A percentile compares a stretch with the other conserved stretches of the same genome.
Evolutionary conservation across 2,113 vertebrate species (phyloP).

Genomic region (Phalacrocorax carbo): DNA sequence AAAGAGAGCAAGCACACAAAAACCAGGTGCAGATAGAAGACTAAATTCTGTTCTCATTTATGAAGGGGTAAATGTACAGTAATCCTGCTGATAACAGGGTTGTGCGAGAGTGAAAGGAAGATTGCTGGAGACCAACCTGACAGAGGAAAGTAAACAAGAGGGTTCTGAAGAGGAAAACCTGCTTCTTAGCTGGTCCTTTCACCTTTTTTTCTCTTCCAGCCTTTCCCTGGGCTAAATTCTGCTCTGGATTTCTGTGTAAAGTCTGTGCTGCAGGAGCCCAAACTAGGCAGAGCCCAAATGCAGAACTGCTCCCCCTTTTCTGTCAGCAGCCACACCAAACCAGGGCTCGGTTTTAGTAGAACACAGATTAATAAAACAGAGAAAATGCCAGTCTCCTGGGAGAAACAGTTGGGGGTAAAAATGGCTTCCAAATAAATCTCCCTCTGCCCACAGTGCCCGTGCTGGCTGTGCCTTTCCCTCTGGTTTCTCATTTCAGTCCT

Average conservation of each 20-base stretch:
- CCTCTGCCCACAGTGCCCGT: rapidly evolving
- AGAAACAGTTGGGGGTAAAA: rapidly evolving
- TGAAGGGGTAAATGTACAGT: not conserved
- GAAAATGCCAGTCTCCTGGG: not conserved
- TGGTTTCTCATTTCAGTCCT: not conserved
- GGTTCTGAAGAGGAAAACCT: not conserved
- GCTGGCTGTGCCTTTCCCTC: not conserved
- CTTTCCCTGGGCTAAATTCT: not conserved
- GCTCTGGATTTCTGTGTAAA: not conserved
- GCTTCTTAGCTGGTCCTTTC: not conserved
- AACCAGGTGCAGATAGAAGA: not conserved
- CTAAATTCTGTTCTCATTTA: not conserved
- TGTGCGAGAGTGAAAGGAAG: not conserved
- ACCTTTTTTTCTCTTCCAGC: not conserved
- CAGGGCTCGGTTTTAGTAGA: not conserved
- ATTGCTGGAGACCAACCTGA: not conserved
- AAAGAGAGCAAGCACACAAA: not conserved
- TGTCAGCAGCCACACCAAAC: not conserved
- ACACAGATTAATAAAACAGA: not conserved
- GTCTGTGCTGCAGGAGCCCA: not conserved
- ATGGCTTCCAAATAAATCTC: not conserved
- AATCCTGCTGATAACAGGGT: not conserved
- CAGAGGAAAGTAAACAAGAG: not conserved
- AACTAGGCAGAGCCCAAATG: not conserved
- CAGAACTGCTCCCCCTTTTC: not conserved